Conservation (phyloP, 2,113 vertebrate species). For the Gasterosteus aculeatus region DNA sequence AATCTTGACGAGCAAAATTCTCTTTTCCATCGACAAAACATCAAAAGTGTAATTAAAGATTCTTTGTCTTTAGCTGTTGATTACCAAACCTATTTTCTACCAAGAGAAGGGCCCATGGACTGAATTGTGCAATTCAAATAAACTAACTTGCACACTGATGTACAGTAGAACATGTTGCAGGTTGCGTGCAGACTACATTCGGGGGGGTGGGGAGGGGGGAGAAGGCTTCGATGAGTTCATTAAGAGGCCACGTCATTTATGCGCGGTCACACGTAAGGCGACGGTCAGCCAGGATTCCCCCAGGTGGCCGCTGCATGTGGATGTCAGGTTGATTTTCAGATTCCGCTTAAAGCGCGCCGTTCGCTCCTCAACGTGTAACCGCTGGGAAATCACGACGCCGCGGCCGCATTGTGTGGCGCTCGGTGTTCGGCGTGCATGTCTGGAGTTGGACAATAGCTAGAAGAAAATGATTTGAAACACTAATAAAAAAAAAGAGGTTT, state of each 20-base stretch:
- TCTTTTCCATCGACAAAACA: neutral
- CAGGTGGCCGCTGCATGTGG: slow-evolving; percentile 71
- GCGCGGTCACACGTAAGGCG: slow-evolving; percentile 74
- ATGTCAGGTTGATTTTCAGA: slow-evolving; percentile 72
- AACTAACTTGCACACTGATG: neutral
- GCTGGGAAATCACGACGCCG: slow-evolving; percentile 33
- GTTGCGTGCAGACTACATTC: slow-evolving; percentile 39
- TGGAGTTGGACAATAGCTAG: neutral
- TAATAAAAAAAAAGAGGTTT: slow-evolving; percentile 1
- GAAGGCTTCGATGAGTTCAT: slow-evolving; percentile 74
- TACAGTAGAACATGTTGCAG: neutral
- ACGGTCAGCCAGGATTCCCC: slow-evolving; percentile 75
- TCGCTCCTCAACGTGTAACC: slow-evolving; percentile 30
- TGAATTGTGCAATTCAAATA: neutral
- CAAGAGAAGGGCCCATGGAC: neutral
- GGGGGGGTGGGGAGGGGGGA: neutral
- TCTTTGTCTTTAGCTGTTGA: neutral
- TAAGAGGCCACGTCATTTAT: slow-evolving; percentile 73
- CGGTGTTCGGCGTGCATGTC: slow-evolving; percentile 31
- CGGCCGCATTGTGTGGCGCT: slow-evolving; percentile 26
- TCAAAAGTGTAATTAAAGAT: neutral
- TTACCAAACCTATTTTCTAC: neutral
- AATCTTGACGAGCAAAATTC: neutral
- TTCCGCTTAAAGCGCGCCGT: slow-evolving; percentile 42
- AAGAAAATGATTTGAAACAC: slow-evolving; percentile 19